A percentile compares a stretch with the other conserved stretches of the same genome.
Evolutionary conservation across 2,797 vertebrate species (phyloP).

Genomic region (Falco columbarius): DNA sequence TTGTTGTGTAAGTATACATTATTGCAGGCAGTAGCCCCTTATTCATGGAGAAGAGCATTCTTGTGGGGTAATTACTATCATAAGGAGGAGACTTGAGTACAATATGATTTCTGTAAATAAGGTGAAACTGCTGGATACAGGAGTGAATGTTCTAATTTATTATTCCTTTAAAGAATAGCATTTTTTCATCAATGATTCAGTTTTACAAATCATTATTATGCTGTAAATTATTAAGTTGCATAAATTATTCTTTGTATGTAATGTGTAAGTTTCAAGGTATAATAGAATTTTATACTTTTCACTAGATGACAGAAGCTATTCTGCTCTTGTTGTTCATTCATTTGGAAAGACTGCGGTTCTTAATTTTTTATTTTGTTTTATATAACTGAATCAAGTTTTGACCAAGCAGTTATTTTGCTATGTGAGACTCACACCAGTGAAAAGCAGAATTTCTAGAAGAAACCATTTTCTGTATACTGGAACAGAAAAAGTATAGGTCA

Average conservation of each 20-base stretch:
- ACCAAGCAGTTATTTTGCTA: background rate
- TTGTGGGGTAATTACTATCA: background rate
- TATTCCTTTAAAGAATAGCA: conserved; percentile 38
- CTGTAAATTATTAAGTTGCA: conserved; percentile 59
- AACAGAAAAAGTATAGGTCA: background rate
- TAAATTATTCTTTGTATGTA: conserved; percentile 52
- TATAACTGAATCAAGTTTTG: background rate
- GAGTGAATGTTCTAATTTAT: background rate
- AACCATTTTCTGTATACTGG: background rate
- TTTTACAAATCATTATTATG: conserved; percentile 63
- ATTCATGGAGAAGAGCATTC: background rate
- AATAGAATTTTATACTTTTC: conserved; percentile 9
- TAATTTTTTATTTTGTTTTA: conserved; percentile 11
- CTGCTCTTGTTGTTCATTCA: background rate
- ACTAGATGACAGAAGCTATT: background rate
- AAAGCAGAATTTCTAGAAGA: background rate
- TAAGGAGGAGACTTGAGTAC: background rate
- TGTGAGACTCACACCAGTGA: background rate
- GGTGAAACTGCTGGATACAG: background rate
- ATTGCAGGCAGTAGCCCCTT: background rate
- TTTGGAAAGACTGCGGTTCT: background rate
- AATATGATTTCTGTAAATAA: conserved; percentile 48
- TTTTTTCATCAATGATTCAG: conserved; percentile 60
- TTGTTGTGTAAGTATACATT: background rate
- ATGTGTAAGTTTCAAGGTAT: background rate